phyloP scores from a whole-genome alignment of 2,888 invertebrate genomes.

The Luperina testacea region DNA sequence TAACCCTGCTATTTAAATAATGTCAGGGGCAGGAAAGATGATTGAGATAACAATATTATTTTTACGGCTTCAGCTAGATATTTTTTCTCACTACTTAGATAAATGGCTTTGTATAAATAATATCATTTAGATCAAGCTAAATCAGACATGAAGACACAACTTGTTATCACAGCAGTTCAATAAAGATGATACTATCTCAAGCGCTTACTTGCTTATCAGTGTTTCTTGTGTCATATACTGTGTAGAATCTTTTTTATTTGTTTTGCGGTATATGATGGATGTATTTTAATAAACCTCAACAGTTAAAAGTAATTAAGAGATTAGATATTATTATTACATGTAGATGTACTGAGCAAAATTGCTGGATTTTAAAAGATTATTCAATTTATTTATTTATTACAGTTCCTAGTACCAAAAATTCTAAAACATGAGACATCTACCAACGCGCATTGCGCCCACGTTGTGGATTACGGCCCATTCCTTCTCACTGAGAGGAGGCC shows the following conservation, averaged over 20 bases:
- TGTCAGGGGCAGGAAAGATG: no score
- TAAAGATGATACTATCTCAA: conserved; percentile 47
- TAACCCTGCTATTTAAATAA: not conserved
- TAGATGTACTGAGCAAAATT: not conserved
- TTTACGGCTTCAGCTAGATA: not conserved
- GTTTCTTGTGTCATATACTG: not conserved
- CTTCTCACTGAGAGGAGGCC: no score
- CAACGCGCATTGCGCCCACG: no score
- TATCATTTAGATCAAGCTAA: conserved; percentile 26
- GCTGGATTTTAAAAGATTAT: not conserved
- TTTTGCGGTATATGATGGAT: not conserved
- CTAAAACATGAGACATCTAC: no score
- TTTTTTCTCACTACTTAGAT: not conserved
- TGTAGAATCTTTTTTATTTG: conserved; percentile 30
- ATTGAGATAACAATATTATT: not conserved
- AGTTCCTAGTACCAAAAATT: no score
- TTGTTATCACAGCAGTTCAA: conserved; percentile 43
- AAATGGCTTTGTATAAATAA: conserved; percentile 10
- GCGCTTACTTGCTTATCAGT: conserved; percentile 18
- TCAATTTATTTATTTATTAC: not conserved
- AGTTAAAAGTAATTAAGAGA: not conserved
- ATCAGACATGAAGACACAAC: conserved; percentile 34
- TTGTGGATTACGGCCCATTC: no score
- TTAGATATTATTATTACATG: not conserved
- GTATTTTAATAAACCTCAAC: conserved; percentile 4